Percentiles rank a stretch among this genome's conserved stretches.
Evolutionary conservation across 1,140 invertebrate species (phyloP).

Genomic region (Fopius arisanus): DNA sequence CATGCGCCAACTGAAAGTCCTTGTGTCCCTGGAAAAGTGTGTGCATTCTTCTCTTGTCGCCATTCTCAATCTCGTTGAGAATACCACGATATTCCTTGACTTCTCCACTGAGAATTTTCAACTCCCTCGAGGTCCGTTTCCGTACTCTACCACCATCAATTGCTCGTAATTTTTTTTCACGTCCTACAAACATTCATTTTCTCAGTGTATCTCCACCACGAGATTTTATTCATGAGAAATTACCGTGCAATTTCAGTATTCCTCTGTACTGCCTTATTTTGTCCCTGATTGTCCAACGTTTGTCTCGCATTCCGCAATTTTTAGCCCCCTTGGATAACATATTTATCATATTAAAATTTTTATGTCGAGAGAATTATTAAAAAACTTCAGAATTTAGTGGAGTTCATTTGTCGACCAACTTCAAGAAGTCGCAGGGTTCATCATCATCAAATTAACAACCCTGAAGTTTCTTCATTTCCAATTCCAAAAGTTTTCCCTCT

Average conservation of each 20-base stretch:
- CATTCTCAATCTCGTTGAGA: slow-evolving; percentile 65
- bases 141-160: slow-evolving; percentile 64
- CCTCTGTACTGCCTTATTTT: slow-evolving; percentile 72
- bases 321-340: slow-evolving; percentile 67
- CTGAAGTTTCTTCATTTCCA: not conserved
- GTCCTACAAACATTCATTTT: slow-evolving; percentile 54
- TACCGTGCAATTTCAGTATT: slow-evolving; percentile 70
- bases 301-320: slow-evolving; percentile 68
- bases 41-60: slow-evolving; percentile 67
- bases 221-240: slow-evolving; percentile 30
- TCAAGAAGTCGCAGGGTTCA: not conserved
- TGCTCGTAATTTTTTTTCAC: slow-evolving; percentile 67
- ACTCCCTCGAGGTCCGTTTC: slow-evolving; percentile 65
- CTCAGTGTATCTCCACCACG: slow-evolving; percentile 3
- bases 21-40: slow-evolving; percentile 66
- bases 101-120: slow-evolving; percentile 65
- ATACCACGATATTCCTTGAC: slow-evolving; percentile 66
- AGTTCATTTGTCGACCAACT: not conserved
- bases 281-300: slow-evolving; percentile 70
- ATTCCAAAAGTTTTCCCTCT: too few relatives aligned
- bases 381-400: not conserved
- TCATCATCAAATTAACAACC: too few relatives aligned
- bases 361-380: not conserved
- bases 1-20: slow-evolving; percentile 67
- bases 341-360: slow-evolving; percentile 34